Conservation (phyloP, 2,113 vertebrate species). For the Tilapia sparmanii region DNA sequence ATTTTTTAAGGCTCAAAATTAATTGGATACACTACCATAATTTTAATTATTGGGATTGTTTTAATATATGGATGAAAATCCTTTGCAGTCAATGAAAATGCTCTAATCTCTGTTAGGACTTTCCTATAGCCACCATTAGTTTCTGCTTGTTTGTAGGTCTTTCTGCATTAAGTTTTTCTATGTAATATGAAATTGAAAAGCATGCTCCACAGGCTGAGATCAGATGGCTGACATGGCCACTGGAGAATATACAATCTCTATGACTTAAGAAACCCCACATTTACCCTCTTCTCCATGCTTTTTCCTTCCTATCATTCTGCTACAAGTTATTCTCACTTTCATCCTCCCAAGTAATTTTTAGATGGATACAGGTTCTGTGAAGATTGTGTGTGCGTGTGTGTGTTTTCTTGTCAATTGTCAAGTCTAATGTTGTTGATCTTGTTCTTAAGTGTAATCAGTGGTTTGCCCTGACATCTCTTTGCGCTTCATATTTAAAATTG, state of each 20-base stretch:
- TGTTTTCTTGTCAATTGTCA: neutral
- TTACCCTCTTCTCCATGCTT: neutral
- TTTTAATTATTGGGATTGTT: neutral
- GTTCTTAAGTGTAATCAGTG: neutral
- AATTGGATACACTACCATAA: neutral
- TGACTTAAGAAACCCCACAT: neutral
- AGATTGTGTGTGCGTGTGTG: neutral
- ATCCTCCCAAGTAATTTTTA: neutral
- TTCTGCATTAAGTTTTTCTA: neutral
- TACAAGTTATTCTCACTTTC: neutral
- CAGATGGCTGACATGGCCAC: neutral
- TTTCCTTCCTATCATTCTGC: neutral
- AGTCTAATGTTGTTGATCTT: neutral
- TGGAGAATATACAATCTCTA: neutral
- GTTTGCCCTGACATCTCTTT: neutral
- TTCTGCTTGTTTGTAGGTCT: neutral
- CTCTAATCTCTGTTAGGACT: neutral
- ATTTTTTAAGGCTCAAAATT: neutral
- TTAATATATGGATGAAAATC: neutral
- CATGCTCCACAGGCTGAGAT: neutral
- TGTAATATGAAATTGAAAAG: neutral
- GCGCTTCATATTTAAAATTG: neutral
- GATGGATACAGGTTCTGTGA: neutral
- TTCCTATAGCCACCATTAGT: neutral
- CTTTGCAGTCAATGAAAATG: neutral